Conservation (phyloP, 2,113 vertebrate species). For the Silurus meridionalis region DNA sequence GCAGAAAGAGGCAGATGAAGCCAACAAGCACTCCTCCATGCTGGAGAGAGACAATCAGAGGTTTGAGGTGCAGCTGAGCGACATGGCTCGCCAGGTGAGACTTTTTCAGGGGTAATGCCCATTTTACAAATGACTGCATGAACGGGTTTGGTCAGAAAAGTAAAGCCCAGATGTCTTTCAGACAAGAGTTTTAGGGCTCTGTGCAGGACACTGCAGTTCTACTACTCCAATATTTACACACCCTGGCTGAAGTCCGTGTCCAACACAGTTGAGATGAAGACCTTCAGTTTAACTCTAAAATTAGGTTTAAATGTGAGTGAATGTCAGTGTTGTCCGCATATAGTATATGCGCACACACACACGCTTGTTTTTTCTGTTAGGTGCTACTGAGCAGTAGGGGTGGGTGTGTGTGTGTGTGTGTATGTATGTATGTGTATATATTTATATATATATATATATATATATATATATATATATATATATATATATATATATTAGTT, state of each 20-base stretch:
- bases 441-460: too few relatives aligned
- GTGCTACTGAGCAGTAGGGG: too few relatives aligned
- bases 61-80: constrained; percentile 83
- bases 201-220: too few relatives aligned
- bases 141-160: background rate
- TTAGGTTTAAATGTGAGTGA: background rate
- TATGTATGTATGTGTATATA: too few relatives aligned
- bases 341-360: too few relatives aligned
- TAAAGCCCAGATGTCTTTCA: background rate
- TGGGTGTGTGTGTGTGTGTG: too few relatives aligned
- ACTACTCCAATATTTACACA: too few relatives aligned
- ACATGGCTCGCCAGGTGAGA: constrained; percentile 90
- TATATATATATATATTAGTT: too few relatives aligned
- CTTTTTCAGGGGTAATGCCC: background rate
- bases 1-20: constrained; percentile 86
- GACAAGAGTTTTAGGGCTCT: too few relatives aligned
- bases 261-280: background rate
- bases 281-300: background rate
- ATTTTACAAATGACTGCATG: background rate
- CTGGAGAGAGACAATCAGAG: constrained; percentile 89
- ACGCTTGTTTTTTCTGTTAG: too few relatives aligned
- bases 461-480: too few relatives aligned
- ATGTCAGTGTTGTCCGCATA: background rate
- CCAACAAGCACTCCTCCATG: constrained; percentile 84
- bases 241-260: too few relatives aligned